Evolutionary conservation across 2,888 invertebrate genomes (phyloP).

Genomic region (Trachelus stipa): DNA sequence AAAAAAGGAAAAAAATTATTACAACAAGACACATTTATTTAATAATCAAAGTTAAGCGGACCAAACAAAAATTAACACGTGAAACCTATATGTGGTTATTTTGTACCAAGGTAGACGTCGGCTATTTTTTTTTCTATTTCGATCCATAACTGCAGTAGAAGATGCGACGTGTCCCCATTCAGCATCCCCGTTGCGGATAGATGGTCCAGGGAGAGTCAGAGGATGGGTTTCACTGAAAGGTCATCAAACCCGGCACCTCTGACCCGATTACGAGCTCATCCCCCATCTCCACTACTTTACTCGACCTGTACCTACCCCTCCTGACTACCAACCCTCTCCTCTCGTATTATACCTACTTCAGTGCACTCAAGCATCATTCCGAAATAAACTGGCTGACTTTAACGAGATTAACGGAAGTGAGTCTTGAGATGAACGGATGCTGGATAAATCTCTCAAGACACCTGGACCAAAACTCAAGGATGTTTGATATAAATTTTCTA

Average conservation of each 20-base stretch:
- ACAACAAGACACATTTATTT: neutral
- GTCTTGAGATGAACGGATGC: neutral
- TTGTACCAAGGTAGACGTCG: neutral
- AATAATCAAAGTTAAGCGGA: neutral
- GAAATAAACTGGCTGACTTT: neutral
- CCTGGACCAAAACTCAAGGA: neutral
- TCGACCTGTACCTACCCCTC: neutral
- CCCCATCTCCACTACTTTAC: neutral
- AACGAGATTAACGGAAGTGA: neutral
- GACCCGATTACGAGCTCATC: conserved; percentile 45
- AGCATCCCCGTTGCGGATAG: conserved; percentile 12
- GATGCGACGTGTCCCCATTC: conserved; percentile 29
- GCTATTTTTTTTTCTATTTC: neutral
- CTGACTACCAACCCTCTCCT: neutral
- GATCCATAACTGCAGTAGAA: conserved; percentile 1
- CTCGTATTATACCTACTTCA: neutral
- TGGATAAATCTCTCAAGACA: neutral
- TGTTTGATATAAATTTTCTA: neutral
- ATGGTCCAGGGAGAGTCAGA: conserved; percentile 11
- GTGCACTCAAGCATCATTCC: neutral
- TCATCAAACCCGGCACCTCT: conserved; percentile 44
- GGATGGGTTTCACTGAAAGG: conserved; percentile 24
- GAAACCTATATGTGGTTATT: neutral
- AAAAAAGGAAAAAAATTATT: neutral
- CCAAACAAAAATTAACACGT: neutral